phyloP scores from a whole-genome alignment of 2,888 invertebrate species.

The Clistopyga incitator region DNA sequence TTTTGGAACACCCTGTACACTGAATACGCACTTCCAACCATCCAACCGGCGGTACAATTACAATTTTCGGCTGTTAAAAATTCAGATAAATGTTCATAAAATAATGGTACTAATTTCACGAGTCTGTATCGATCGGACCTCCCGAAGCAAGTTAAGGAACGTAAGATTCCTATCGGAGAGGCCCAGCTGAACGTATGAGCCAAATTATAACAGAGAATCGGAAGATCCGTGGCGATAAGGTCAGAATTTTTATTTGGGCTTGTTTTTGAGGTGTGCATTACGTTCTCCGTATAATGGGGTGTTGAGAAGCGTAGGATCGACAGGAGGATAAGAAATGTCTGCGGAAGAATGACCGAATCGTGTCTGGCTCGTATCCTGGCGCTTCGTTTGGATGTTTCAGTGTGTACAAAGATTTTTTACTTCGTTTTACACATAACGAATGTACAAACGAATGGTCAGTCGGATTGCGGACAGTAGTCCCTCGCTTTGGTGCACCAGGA shows the following conservation, averaged over 20 bases:
- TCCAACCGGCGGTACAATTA: neutral
- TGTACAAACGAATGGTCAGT: neutral
- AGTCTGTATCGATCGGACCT: neutral
- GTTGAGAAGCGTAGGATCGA: conserved; percentile 47
- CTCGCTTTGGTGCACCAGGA: conserved; percentile 18
- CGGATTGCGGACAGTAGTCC: conserved; percentile 31
- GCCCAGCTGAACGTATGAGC: conserved; percentile 5
- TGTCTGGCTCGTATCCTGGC: conserved; percentile 64
- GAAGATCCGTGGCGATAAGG: conserved; percentile 1
- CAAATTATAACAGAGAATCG: conserved; percentile 45
- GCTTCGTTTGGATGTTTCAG: neutral
- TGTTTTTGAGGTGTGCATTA: conserved; percentile 24
- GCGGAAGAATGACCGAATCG: conserved; percentile 53
- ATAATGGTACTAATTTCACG: neutral
- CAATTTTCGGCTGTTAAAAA: neutral
- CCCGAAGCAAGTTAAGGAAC: conserved; percentile 18
- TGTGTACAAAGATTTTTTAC: conserved; percentile 4
- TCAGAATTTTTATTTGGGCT: conserved; percentile 30
- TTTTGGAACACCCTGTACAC: no score
- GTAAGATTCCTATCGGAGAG: conserved; percentile 33
- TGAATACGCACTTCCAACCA: no score
- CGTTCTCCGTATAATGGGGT: conserved; percentile 6
- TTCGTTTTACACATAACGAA: neutral
- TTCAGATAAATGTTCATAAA: neutral
- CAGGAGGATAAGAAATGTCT: conserved; percentile 57